Base-by-base conservation (phyloP, 2,888 invertebrate genomes). In the Eubasilissa splendida region DNA sequence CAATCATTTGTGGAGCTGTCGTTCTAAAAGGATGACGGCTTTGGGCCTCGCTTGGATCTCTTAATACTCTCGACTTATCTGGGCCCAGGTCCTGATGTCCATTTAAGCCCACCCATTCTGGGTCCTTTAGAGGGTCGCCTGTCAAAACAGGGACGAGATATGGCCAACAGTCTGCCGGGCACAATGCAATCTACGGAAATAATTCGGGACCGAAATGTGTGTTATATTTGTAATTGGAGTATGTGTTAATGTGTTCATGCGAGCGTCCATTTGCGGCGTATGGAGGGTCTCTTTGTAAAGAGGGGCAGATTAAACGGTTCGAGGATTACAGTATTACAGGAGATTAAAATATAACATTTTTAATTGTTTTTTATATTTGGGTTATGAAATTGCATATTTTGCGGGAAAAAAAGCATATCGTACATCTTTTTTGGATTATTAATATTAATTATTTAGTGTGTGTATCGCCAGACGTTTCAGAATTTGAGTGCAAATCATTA, bases 91-190 rank as follows among this genome's bases (percentile, higher is more conserved):
- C 63, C 42, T 68, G 68, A 68, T 50, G 68, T 50, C 50, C 68
- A 68, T 68, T 68, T 68, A 68, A 68, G 33, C 68, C n/a, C 68
- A 14, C 12, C 68, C 68, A 68, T 68, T 68, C 50, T 10, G 14
- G 42, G 42, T 14, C 50, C 68, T 68, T n/a, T 42, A 63, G 10
- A 68, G 14, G 52, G 68, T 14, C 14, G n/a, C 42, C 52, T 68
- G 68, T 68, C 68, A 68, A 68, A 68, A 52, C 68, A 42, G 50
- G 14, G 68, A 68, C 68, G 14, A 68, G 68, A 68, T 68, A 68
- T 14, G 68, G 68, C 68, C 68, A 50, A 63, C 63, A 63, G 5
- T 31, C 31, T n/a, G 33, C n/a, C 22, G 58, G 52, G 68, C 50
- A 3, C 50, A 68, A 68, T 68, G 68, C 68, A 68, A 68, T 68